Evolutionary conservation across 2,113 vertebrate genomes (phyloP).

Genomic region (Passer domesticus): DNA sequence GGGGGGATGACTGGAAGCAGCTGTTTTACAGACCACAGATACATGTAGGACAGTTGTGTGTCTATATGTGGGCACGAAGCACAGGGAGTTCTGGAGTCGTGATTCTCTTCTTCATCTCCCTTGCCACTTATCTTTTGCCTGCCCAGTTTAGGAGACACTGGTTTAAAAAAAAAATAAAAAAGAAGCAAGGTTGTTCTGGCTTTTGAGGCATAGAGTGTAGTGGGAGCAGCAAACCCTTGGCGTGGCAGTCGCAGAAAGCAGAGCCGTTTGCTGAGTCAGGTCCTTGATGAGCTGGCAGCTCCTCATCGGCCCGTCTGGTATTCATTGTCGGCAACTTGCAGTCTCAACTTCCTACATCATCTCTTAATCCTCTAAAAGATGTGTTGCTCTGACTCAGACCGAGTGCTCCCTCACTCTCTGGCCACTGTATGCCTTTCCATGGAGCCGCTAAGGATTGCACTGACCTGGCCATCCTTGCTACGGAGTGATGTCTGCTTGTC

Average conservation of each 20-base stretch:
- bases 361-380: constrained; percentile 33
- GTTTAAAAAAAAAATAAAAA: neutral
- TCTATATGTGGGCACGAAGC: neutral
- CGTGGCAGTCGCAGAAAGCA: accelerated
- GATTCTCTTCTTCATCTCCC: neutral
- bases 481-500: neutral
- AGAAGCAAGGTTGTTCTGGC: neutral
- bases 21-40: neutral
- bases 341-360: constrained; percentile 58
- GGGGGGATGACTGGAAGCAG: neutral
- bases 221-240: constrained; percentile 17
- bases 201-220: neutral
- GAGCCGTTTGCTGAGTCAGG: constrained; percentile 57
- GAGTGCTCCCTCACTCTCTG: accelerated
- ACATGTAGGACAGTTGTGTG: neutral
- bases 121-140: accelerated
- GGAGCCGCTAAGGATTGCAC: neutral
- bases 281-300: constrained; percentile 51
- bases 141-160: neutral
- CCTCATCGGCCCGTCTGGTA: constrained; percentile 15
- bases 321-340: constrained; percentile 48
- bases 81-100: neutral
- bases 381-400: constrained; percentile 19
- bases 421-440: neutral
- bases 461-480: accelerated